Percentiles rank a stretch among this genome's conserved stretches.
These are phyloP conservation scores for Orius insidiosus DNA, from an alignment of 1,140 invertebrate genomes.

Conservation along the genomic window DNA sequence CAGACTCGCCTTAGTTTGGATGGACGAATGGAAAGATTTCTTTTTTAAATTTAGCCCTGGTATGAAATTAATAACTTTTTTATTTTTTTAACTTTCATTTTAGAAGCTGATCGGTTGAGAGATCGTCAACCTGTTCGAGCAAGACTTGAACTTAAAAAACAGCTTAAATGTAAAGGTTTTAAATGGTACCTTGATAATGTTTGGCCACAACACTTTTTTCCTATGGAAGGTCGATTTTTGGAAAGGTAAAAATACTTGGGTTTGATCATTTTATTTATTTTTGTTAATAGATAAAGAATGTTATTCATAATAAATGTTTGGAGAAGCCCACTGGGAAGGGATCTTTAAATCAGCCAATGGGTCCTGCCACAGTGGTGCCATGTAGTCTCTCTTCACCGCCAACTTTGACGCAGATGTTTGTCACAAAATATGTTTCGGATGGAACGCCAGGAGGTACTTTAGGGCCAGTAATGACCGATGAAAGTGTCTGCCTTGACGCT, in stretches of 20 bases:
- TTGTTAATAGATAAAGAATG: conserved; percentile 30
- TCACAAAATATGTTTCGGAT: conserved; percentile 36
- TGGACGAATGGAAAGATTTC: conserved; percentile 87
- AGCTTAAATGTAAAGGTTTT: conserved; percentile 73
- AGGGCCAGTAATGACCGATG: conserved; percentile 32
- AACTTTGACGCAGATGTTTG: conserved; percentile 51
- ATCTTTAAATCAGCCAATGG: conserved; percentile 39
- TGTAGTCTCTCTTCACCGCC: conserved; percentile 27
- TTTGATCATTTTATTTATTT: background rate
- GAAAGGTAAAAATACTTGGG: conserved; percentile 36
- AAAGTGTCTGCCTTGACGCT: conserved; percentile 51
- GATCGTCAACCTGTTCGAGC: conserved; percentile 50
- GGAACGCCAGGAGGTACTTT: background rate
- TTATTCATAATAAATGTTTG: conserved; percentile 36
- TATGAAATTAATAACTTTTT: too few relatives aligned
- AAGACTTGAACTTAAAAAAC: conserved; percentile 52
- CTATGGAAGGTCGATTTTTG: conserved; percentile 66
- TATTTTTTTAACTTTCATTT: conserved; percentile 17
- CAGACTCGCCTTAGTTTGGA: conserved; percentile 77
- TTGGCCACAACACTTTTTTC: conserved; percentile 81
- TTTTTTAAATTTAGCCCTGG: conserved; percentile 65
- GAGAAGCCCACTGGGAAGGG: conserved; percentile 35
- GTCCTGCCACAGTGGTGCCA: conserved; percentile 37
- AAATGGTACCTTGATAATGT: conserved; percentile 92
- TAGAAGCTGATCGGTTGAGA: conserved; percentile 39